Conservation (phyloP, 2,113 vertebrate species). For the Eupsittula cactorum region DNA sequence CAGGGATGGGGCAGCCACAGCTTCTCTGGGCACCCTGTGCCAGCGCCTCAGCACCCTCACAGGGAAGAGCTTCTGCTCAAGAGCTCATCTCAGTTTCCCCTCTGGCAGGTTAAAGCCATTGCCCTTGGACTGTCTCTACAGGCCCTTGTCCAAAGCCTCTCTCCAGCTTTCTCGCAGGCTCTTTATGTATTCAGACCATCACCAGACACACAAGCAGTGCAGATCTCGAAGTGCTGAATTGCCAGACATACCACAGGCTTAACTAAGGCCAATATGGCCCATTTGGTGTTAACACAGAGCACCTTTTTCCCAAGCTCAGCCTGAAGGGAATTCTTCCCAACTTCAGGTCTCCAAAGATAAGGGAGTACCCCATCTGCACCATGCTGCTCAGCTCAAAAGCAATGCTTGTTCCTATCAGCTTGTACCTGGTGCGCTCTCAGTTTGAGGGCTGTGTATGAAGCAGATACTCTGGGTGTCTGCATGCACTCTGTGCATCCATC, state of each 20-base stretch:
- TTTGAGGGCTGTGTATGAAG: not conserved
- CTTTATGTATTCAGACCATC: not conserved
- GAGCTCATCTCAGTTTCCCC: not conserved
- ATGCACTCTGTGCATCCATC: not conserved
- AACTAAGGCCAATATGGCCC: not conserved
- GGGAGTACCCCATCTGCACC: not conserved
- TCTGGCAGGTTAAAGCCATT: not conserved
- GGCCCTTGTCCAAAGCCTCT: not conserved
- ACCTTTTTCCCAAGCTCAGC: not conserved
- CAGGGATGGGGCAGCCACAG: too few species aligned
- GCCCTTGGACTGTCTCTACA: not conserved
- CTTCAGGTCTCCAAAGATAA: not conserved
- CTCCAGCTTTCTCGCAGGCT: not conserved
- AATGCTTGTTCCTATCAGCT: not conserved
- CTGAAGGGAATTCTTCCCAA: not conserved
- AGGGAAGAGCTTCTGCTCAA: not conserved
- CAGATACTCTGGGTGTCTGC: accelerated
- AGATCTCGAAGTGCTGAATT: not conserved
- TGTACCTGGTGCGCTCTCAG: not conserved
- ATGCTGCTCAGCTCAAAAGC: not conserved
- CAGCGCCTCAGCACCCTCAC: too few species aligned
- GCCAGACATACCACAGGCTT: not conserved
- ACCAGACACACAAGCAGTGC: not conserved
- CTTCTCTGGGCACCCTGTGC: too few species aligned
- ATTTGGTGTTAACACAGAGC: too few species aligned